Conservation (phyloP, 2,797 vertebrate species). For the Xerus rutilus region DNA sequence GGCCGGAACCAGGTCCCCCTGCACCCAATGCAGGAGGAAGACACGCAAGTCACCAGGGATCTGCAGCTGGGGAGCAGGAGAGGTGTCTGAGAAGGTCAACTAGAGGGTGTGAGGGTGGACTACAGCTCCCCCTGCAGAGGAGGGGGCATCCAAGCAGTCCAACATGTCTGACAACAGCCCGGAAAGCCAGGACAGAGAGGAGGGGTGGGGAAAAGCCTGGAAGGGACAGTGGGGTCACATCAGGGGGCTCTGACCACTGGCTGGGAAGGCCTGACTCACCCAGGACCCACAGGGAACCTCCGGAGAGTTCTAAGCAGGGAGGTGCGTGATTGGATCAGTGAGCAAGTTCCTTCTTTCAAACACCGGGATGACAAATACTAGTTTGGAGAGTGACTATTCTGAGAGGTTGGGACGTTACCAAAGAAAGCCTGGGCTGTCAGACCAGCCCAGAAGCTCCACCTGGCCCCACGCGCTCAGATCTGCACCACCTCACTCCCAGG, state of each 20-base stretch:
- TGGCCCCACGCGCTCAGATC: conserved; percentile 38
- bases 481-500: not conserved
- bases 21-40: accelerated
- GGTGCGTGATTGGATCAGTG: accelerated
- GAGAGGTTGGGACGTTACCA: conserved; percentile 45
- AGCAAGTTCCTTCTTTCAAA: not conserved
- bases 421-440: conserved; percentile 68
- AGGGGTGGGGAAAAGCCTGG: not conserved
- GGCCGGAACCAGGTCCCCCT: not conserved
- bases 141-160: accelerated
- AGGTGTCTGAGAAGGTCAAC: not conserved
- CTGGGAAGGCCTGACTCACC: not conserved
- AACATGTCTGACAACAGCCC: accelerated
- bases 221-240: not conserved
- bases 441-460: conserved; percentile 68
- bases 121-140: not conserved
- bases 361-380: not conserved
- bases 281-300: not conserved
- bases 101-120: not conserved
- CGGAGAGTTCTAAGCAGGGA: accelerated
- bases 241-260: accelerated
- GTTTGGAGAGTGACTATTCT: conserved; percentile 63
- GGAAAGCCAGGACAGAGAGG: not conserved
- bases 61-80: accelerated
- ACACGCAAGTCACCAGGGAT: accelerated